Evolutionary conservation across 30 jellyfish, hydroid and myxozoan genomes (phyloP).

Genomic region (Sanderia malayensis): DNA sequence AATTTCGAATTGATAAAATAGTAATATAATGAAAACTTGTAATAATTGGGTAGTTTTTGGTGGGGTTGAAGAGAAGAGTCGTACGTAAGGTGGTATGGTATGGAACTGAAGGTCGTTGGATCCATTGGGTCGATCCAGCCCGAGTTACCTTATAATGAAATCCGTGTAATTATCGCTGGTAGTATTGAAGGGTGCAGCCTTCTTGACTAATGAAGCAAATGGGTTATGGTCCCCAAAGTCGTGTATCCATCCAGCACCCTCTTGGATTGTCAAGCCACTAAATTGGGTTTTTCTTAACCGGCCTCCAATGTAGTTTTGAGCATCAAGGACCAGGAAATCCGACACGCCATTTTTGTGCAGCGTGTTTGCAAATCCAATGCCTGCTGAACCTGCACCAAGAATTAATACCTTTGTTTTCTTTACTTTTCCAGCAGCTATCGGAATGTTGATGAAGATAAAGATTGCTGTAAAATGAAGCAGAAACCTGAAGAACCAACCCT

Average conservation of each 20-base stretch:
- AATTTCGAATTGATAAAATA: too few relatives aligned
- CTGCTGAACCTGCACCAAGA: constrained; percentile 75
- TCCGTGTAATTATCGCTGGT: constrained; percentile 43
- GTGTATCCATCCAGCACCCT: constrained; percentile 99
- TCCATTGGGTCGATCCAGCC: too few relatives aligned
- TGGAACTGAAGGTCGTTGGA: too few relatives aligned
- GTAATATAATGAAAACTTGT: too few relatives aligned
- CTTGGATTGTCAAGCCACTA: constrained; percentile 56
- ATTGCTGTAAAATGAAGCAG: too few relatives aligned
- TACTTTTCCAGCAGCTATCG: not conserved
- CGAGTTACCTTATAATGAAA: constrained; percentile 55
- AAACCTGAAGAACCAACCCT: too few relatives aligned
- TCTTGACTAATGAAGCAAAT: constrained; percentile 26
- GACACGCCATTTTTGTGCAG: constrained; percentile 37
- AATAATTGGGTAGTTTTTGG: too few relatives aligned
- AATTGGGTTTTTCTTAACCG: constrained; percentile 41
- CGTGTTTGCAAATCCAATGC: constrained; percentile 64
- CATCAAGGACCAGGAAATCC: constrained; percentile 77
- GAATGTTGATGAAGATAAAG: too few relatives aligned
- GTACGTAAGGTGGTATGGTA: too few relatives aligned
- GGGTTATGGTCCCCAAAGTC: constrained; percentile 29
- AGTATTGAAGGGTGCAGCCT: constrained; percentile 26
- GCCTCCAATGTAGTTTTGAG: constrained; percentile 81
- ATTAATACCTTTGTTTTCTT: constrained; percentile 31
- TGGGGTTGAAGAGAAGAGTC: too few relatives aligned